Percentiles rank a stretch among this genome's conserved stretches.
phyloP scores from a whole-genome alignment of 2,888 invertebrate species.

The Limenitis camilla region DNA sequence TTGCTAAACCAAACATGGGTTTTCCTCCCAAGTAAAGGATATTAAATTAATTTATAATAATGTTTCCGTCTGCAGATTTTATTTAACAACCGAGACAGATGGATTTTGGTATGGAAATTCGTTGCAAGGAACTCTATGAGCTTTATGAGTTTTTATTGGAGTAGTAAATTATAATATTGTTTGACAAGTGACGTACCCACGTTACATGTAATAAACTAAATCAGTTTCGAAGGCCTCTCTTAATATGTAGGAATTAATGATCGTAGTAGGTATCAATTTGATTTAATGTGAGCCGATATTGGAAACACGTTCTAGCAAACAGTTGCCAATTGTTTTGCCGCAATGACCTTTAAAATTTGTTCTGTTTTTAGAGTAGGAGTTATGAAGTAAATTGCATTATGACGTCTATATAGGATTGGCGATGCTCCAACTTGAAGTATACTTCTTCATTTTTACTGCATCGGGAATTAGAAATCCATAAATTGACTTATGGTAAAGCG shows the following conservation, averaged over 20 bases:
- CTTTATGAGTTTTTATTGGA: conserved; percentile 10
- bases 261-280: conserved; percentile 6
- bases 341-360: conserved; percentile 21
- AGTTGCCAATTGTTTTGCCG: conserved; percentile 20
- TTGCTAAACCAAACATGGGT: background rate
- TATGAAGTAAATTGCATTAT: conserved; percentile 19
- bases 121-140: conserved; percentile 1
- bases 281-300: conserved; percentile 13
- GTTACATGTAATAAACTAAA: conserved; percentile 44
- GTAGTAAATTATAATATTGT: conserved; percentile 33
- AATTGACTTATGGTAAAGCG: background rate
- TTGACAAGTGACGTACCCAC: conserved; percentile 31
- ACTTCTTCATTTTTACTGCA: conserved; percentile 9
- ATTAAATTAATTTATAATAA: no score
- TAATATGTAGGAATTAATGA: conserved; percentile 15
- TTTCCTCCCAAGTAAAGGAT: no score
- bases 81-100: no score
- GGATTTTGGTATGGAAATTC: background rate
- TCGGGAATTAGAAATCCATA: conserved; percentile 3
- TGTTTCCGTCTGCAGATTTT: no score
- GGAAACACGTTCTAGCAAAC: conserved; percentile 14
- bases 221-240: conserved; percentile 42
- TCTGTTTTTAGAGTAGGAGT: conserved; percentile 13
- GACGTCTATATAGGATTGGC: conserved; percentile 17
- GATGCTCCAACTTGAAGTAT: conserved; percentile 9